These are phyloP conservation scores for Andinoacara biseriatus DNA, from an alignment of 2,113 vertebrate species.

Conservation along the genomic window DNA sequence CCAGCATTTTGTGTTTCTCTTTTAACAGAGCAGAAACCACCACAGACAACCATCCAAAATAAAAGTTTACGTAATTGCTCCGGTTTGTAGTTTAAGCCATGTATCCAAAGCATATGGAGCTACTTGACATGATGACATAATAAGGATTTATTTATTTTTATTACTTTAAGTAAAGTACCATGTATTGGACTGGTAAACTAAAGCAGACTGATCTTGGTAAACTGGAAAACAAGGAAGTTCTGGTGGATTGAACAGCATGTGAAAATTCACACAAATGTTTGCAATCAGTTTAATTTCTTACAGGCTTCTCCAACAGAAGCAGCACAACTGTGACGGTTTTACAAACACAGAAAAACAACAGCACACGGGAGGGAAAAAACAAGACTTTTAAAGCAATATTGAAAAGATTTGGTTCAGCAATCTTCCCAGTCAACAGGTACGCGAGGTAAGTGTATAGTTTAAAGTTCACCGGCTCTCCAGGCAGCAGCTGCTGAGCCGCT, in stretches of 20 bases:
- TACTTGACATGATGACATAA: not conserved
- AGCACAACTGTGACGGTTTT: not conserved
- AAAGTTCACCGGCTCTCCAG: constrained; percentile 15
- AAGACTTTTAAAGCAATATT: not conserved
- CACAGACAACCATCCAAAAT: not conserved
- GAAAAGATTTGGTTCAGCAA: not conserved
- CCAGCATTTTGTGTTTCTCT: not conserved
- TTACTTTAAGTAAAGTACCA: not conserved
- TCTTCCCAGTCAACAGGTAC: constrained; percentile 17
- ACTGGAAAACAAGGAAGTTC: not conserved
- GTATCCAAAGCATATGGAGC: not conserved
- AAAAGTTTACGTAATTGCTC: not conserved
- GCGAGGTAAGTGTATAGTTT: constrained; percentile 5
- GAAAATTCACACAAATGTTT: not conserved
- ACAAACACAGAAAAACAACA: not conserved
- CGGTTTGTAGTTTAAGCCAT: not conserved
- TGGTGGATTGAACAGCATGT: not conserved
- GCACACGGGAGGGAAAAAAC: not conserved
- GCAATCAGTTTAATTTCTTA: not conserved
- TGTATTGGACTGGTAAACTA: not conserved
- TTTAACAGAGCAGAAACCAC: not conserved
- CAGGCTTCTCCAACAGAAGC: not conserved
- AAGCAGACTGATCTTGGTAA: not conserved
- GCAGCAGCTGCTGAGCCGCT: not conserved
- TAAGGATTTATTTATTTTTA: not conserved